Evolutionary conservation across 2,113 vertebrate species (phyloP).

Genomic region (Cranoglanis bouderius): DNA sequence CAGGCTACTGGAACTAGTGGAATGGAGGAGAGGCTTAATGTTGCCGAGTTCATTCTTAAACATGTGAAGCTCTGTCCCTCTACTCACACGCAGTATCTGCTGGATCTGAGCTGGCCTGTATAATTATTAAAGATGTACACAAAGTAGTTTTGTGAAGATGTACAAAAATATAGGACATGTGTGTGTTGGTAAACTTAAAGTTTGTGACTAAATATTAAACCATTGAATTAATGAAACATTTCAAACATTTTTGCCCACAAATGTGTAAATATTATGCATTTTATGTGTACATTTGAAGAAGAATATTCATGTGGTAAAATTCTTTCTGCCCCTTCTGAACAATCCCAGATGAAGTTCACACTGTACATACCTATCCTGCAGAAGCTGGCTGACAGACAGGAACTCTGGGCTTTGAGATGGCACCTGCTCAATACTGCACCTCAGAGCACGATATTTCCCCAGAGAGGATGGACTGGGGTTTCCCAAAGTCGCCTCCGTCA

Average conservation of each 20-base stretch:
- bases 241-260: background rate
- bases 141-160: background rate
- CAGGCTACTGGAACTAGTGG: conserved; percentile 76
- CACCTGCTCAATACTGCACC: conserved; percentile 78
- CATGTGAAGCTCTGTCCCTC: conserved; percentile 74
- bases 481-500: conserved; percentile 75
- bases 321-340: background rate
- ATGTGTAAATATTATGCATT: background rate
- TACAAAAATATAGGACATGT: background rate
- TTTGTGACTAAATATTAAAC: background rate
- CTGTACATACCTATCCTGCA: conserved; percentile 57
- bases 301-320: background rate
- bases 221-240: background rate
- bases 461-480: conserved; percentile 68
- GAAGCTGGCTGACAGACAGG: conserved; percentile 61
- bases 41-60: conserved; percentile 79
- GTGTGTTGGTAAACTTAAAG: background rate
- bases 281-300: background rate
- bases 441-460: conserved; percentile 82
- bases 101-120: conserved; percentile 67
- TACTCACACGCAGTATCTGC: conserved; percentile 74
- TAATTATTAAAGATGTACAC: conserved; percentile 34
- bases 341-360: background rate
- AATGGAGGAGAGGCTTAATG: conserved; percentile 76
- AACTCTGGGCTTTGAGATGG: conserved; percentile 70